These are phyloP conservation scores for Thereva unica DNA, from an alignment of 2,888 invertebrate species.

Conservation along the genomic window DNA sequence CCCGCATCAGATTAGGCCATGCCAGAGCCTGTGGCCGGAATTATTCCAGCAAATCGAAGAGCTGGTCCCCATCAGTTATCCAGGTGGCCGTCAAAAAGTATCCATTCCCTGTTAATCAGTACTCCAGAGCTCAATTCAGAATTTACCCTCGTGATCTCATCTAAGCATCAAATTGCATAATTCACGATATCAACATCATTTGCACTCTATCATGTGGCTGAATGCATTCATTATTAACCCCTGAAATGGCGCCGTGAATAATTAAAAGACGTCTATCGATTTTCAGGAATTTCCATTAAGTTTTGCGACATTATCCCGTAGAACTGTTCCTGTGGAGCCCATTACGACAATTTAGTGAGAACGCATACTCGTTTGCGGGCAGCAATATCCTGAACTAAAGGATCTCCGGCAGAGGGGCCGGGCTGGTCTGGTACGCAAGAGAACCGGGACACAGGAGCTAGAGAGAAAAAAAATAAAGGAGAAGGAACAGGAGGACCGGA, in stretches of 20 bases:
- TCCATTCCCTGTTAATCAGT: no score
- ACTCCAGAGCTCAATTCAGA: no score
- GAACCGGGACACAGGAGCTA: slow-evolving; percentile 1
- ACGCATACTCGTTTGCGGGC: slow-evolving; percentile 18
- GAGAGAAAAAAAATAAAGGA: no score
- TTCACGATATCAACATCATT: slow-evolving; percentile 33
- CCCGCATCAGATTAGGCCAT: no score
- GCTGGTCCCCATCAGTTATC: no score
- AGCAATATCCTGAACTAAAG: background rate
- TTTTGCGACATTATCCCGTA: slow-evolving; percentile 29
- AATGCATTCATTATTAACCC: slow-evolving; percentile 34
- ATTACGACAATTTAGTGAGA: slow-evolving; percentile 33
- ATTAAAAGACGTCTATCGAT: slow-evolving; percentile 32
- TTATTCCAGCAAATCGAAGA: no score
- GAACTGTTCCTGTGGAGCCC: slow-evolving; percentile 22
- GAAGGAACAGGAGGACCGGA: no score
- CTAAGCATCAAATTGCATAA: slow-evolving; percentile 28
- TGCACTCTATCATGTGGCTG: slow-evolving; percentile 33
- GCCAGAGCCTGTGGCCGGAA: no score
- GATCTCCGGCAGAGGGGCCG: background rate
- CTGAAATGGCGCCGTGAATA: slow-evolving; percentile 29
- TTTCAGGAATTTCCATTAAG: slow-evolving; percentile 22
- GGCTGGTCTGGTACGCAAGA: slow-evolving; percentile 1
- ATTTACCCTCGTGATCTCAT: no score
- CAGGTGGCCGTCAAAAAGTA: no score